Conservation (phyloP, 2,888 invertebrate species). For the Phytoseiulus persimilis region DNA sequence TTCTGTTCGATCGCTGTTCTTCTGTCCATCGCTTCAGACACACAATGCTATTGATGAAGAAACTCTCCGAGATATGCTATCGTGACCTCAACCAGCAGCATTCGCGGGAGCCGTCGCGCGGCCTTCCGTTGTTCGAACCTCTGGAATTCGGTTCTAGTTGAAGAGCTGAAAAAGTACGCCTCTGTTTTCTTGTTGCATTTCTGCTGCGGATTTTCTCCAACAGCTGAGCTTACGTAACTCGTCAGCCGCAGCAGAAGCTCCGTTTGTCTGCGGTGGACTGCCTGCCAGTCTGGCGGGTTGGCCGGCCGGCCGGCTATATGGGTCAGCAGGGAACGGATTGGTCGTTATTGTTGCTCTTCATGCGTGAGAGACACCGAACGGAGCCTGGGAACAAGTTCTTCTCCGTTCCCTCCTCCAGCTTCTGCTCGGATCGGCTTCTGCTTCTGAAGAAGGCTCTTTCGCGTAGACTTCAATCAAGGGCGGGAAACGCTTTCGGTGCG, state of each 20-base stretch:
- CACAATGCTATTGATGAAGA: constrained; percentile 5
- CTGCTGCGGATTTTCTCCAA: background rate
- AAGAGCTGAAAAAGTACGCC: background rate
- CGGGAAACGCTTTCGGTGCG: background rate
- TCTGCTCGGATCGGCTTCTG: background rate
- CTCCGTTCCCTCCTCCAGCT: background rate
- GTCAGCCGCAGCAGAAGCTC: background rate
- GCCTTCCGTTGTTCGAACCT: background rate
- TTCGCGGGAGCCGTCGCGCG: background rate
- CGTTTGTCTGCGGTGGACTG: constrained; percentile 5
- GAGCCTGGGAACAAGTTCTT: background rate
- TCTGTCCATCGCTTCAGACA: background rate
- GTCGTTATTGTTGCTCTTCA: constrained; percentile 5
- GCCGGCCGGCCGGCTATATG: background rate
- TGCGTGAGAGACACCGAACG: background rate
- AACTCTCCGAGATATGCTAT: background rate
- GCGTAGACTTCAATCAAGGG: background rate
- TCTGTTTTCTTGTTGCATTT: background rate
- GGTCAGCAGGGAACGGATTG: background rate
- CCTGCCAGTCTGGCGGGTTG: background rate
- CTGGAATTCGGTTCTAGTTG: background rate
- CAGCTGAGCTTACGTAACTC: background rate
- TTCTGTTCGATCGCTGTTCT: background rate
- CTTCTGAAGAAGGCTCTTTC: background rate
- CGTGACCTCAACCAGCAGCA: background rate